phyloP scores from a whole-genome alignment of 1,140 invertebrate species.

The Bombyx mandarina region DNA sequence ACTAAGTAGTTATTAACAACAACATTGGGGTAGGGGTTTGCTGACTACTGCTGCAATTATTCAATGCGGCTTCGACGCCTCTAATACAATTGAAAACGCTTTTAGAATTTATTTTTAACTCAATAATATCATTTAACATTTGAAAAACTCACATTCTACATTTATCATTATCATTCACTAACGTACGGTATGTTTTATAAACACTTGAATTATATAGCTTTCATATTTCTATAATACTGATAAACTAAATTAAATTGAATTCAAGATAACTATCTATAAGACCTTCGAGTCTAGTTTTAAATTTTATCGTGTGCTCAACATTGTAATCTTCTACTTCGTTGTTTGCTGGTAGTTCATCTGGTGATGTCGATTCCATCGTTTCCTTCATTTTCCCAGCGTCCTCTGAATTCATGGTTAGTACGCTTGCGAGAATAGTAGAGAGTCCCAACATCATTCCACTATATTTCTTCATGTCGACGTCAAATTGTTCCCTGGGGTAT shows the following conservation, averaged over 20 bases:
- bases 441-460: constrained; percentile 7
- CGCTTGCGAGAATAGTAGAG: constrained; percentile 1
- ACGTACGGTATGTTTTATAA: too few relatives aligned
- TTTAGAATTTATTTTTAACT: too few relatives aligned
- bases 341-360: not conserved
- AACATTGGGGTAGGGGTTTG: too few relatives aligned
- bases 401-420: constrained; percentile 10
- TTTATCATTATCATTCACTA: too few relatives aligned
- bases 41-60: too few relatives aligned
- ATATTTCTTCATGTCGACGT: constrained; percentile 19
- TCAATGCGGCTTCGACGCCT: too few relatives aligned
- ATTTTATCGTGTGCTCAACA: constrained; percentile 3
- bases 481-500: constrained; percentile 18
- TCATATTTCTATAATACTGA: too few relatives aligned
- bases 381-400: constrained; percentile 11
- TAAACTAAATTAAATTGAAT: not conserved
- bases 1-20: too few relatives aligned
- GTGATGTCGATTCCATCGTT: constrained; percentile 3
- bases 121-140: too few relatives aligned
- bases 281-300: constrained; percentile 9
- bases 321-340: not conserved
- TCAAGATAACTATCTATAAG: constrained; percentile 12
- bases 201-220: too few relatives aligned
- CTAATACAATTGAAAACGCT: too few relatives aligned
- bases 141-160: too few relatives aligned